phyloP scores from a whole-genome alignment of 2,888 invertebrate genomes.

The Amiota minor region DNA sequence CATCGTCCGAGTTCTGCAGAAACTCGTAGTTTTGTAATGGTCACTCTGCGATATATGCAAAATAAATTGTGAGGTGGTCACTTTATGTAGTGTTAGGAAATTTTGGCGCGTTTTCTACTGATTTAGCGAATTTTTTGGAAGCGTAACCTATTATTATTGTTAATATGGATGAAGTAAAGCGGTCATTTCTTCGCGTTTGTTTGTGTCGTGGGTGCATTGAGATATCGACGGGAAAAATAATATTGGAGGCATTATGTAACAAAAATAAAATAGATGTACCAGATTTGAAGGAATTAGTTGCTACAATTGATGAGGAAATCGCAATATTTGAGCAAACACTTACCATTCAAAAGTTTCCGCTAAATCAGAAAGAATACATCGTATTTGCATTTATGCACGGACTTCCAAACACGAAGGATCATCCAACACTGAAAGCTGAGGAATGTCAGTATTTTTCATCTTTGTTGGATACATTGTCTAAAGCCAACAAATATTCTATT shows the following conservation, averaged over 20 bases:
- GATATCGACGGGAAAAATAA: background rate
- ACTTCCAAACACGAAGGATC: background rate
- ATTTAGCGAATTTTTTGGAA: too few species aligned
- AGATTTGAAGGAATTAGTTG: background rate
- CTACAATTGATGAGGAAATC: background rate
- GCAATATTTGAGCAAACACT: background rate
- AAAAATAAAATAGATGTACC: background rate
- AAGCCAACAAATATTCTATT: background rate
- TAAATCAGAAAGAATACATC: background rate
- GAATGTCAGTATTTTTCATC: background rate
- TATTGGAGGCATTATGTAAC: background rate
- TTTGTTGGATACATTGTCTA: background rate
- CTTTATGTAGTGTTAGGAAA: too few species aligned
- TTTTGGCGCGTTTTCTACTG: too few species aligned
- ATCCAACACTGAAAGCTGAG: constrained; percentile 12
- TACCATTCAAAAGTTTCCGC: background rate
- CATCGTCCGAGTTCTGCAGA: too few species aligned
- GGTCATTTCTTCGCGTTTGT: background rate
- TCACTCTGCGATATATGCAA: too few species aligned
- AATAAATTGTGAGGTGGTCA: too few species aligned
- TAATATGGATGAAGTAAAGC: background rate
- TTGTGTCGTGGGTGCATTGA: background rate
- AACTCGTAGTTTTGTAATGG: too few species aligned
- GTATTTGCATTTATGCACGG: background rate
- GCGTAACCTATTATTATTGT: too few species aligned